Evolutionary conservation across 92 coral and sea anemone species (phyloP).

Genomic region (Bergia puertoricense): DNA sequence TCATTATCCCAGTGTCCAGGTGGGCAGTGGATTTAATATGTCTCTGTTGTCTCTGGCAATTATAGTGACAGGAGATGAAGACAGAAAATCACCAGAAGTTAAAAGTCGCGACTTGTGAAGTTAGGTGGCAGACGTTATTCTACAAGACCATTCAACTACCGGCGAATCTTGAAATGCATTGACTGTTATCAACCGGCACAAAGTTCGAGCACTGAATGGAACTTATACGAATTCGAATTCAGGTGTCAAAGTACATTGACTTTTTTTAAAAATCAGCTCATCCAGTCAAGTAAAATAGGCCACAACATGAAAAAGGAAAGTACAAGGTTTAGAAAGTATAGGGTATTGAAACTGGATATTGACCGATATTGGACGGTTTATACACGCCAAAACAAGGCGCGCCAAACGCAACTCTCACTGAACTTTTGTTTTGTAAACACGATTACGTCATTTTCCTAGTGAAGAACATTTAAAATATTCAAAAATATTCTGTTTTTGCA

Average conservation of each 20-base stretch:
- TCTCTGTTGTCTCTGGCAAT: no score
- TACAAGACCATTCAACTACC: not conserved
- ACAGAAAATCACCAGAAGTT: no score
- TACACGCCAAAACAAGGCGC: constrained; percentile 11
- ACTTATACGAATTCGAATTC: not conserved
- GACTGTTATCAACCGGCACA: not conserved
- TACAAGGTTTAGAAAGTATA: not conserved
- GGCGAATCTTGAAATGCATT: not conserved
- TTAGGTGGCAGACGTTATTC: not conserved
- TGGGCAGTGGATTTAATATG: no score
- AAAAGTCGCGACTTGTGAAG: not conserved
- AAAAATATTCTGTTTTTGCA: not conserved
- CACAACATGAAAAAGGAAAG: not conserved
- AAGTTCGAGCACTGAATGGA: not conserved
- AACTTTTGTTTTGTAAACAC: not conserved
- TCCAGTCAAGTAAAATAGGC: not conserved
- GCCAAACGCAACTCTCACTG: not conserved
- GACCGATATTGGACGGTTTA: not conserved
- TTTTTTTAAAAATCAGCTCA: no score
- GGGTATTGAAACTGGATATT: not conserved
- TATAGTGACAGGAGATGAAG: not conserved
- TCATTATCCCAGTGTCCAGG: no score
- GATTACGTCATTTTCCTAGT: not conserved
- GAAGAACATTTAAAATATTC: not conserved
- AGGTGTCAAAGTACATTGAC: not conserved